A percentile compares a stretch with the other conserved stretches of the same genome.
phyloP scores from a whole-genome alignment of 2,888 invertebrate genomes.

The Aricia artaxerxes region DNA sequence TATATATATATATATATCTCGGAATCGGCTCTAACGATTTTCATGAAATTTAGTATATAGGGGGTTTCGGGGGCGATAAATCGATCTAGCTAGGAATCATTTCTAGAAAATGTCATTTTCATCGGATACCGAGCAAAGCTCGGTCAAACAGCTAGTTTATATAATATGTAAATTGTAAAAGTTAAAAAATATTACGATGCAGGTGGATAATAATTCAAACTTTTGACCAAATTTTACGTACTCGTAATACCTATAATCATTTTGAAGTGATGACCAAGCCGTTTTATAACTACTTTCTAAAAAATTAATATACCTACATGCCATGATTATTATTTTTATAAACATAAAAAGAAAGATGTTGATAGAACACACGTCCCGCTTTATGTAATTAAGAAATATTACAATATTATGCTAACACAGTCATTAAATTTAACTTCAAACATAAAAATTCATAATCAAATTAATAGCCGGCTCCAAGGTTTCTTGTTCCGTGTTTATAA shows the following conservation, averaged over 20 bases:
- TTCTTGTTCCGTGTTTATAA: constrained; percentile 64
- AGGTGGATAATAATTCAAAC: no score
- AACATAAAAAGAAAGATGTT: neutral
- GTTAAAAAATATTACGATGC: no score
- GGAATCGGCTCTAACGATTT: no score
- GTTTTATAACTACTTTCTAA: neutral
- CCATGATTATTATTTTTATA: neutral
- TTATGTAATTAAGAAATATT: constrained; percentile 3
- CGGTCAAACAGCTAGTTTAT: no score
- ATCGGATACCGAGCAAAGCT: no score
- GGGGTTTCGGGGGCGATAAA: no score
- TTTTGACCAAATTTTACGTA: neutral
- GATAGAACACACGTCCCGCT: neutral
- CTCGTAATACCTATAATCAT: neutral
- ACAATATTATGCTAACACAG: neutral
- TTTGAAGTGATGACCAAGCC: neutral
- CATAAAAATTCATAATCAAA: neutral
- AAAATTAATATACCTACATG: neutral
- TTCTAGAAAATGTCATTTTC: no score
- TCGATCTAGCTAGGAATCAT: no score
- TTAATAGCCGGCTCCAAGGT: constrained; percentile 51
- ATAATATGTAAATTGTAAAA: no score
- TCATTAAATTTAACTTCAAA: neutral
- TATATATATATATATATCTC: no score
- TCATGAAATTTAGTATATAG: no score